Evolutionary conservation across 2,113 vertebrate genomes (phyloP).

Genomic region (Turdus rufiventris): DNA sequence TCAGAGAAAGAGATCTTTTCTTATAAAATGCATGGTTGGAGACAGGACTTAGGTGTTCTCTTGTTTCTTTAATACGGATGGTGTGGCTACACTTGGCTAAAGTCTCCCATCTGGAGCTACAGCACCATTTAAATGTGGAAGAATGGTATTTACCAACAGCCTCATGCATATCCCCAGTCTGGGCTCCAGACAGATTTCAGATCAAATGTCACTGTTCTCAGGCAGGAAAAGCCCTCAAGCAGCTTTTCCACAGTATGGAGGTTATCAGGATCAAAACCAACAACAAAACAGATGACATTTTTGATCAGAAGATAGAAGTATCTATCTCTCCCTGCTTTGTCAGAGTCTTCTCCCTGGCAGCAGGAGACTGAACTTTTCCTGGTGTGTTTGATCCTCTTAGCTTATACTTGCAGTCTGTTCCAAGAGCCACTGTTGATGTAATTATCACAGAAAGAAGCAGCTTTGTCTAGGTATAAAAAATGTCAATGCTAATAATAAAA

Average conservation of each 20-base stretch:
- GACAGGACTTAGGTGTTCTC: neutral
- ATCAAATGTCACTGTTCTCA: neutral
- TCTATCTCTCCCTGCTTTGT: neutral
- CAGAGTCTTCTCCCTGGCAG: neutral
- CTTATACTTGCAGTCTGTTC: neutral
- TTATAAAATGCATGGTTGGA: neutral
- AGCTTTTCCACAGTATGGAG: neutral
- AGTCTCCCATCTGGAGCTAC: neutral
- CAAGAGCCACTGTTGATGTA: neutral
- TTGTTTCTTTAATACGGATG: neutral
- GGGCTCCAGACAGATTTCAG: neutral
- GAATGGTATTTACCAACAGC: neutral
- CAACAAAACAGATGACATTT: neutral
- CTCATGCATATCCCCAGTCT: neutral
- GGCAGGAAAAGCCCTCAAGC: neutral
- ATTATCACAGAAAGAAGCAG: neutral
- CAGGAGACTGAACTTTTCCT: neutral
- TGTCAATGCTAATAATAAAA: neutral
- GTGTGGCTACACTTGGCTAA: fast-evolving
- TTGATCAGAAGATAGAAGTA: neutral
- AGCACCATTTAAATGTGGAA: neutral
- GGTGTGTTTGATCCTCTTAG: neutral
- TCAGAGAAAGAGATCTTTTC: neutral
- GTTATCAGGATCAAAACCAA: neutral
- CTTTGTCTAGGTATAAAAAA: neutral